Evolutionary conservation across 2,113 vertebrate species (phyloP), one percentile per base, ranked within the genome.

Genomic region (Syngnathus typhle): DNA sequence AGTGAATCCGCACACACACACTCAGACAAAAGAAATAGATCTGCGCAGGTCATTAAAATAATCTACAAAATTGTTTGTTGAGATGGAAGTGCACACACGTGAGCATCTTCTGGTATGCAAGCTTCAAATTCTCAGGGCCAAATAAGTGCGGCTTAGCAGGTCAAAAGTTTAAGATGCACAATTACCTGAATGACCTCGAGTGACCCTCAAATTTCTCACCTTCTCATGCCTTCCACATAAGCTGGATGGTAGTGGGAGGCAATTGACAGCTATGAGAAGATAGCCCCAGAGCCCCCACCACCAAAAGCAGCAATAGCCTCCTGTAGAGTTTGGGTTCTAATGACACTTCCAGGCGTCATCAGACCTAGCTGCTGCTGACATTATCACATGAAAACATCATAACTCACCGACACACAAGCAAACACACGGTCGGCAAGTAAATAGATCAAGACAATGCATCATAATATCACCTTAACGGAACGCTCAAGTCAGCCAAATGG

Each of bases 161-260:
- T 90, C 89, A 89, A 87, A 87, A 84, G 88, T 89, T 89, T 88
- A 90, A 83, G 75, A 85, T 84, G 78, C 78, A 77, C 86, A 88
- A 89, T 89, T 88, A 91, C 88, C 88, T 88, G 84, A 76, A 82
- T 73, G 84, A 80, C 86, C 88, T 86, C 71, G 13, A 62, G 46
- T 84, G 84, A 90, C 84, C 84, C 78, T 68, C 73, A 74, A 78
- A 85, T 83, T 78, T 88, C 84, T 88, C 84, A 83, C 85, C 82
- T 91, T 86, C 83, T 84, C 82, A 82, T 78, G 64, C 60, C 71
- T 73, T 12, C 2, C 11, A 12, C 41, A 4, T 12, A 43, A 16
- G 54, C 18, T 49, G 18, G 47, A 47, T 47, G 44, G 15, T 13
- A 5, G 54, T 1, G 52, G 52, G 75, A 39, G 65, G 63, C 32